phyloP scores from a whole-genome alignment of 2,797 vertebrate species.

The Pseudotriccus pelzelni region DNA sequence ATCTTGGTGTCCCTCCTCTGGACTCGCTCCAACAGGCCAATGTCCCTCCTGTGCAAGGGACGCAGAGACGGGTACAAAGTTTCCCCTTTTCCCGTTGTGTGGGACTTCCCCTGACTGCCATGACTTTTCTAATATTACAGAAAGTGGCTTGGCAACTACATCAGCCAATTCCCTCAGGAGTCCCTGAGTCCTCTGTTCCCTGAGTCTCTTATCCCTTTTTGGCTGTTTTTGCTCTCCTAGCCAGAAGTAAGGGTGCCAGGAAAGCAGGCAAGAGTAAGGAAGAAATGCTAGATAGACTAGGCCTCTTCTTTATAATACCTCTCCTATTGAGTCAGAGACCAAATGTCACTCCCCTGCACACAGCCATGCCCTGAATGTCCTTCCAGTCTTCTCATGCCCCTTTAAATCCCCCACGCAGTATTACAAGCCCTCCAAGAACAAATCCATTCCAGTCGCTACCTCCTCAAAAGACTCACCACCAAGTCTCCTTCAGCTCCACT shows the following conservation, averaged over 20 bases:
- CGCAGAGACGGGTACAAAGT: not conserved
- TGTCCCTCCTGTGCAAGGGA: not conserved
- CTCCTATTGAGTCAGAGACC: not conserved
- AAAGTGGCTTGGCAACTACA: not conserved
- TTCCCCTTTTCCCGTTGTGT: not conserved
- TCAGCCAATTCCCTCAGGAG: not conserved
- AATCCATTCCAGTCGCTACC: not conserved
- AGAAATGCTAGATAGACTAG: not conserved
- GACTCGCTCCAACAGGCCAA: not conserved
- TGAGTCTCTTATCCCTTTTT: not conserved
- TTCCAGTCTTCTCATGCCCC: not conserved
- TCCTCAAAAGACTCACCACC: not conserved
- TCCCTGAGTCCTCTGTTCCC: not conserved
- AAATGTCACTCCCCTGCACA: not conserved
- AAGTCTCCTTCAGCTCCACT: not conserved
- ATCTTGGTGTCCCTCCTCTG: not conserved
- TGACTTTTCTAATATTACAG: not conserved
- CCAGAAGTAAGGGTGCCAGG: not conserved
- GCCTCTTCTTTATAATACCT: not conserved
- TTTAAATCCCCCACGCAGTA: not conserved
- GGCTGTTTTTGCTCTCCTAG: not conserved
- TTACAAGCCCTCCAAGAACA: not conserved
- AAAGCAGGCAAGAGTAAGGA: not conserved
- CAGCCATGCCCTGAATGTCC: not conserved
- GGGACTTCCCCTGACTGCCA: not conserved